phyloP scores from a whole-genome alignment of 2,888 invertebrate species.

The Lypha dubia region DNA sequence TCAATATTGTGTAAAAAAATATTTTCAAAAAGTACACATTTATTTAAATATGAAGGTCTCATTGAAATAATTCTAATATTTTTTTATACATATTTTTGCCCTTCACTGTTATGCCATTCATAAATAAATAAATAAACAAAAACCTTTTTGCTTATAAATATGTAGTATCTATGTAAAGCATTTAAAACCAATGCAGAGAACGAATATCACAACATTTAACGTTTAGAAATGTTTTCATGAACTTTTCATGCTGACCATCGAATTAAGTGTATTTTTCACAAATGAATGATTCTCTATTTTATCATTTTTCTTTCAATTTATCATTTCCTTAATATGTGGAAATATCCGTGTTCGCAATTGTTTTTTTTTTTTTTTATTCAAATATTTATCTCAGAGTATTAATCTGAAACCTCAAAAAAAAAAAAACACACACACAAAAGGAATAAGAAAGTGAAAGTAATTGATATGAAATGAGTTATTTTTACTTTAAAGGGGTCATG shows the following conservation, averaged over 20 bases:
- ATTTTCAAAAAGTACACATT: no score
- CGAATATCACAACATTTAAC: background rate
- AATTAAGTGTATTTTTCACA: background rate
- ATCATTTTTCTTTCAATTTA: background rate
- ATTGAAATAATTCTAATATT: no score
- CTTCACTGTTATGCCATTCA: background rate
- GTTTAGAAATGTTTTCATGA: background rate
- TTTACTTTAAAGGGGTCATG: no score
- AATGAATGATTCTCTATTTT: background rate
- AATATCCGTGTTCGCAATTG: background rate
- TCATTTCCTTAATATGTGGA: background rate
- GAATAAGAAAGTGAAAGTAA: background rate
- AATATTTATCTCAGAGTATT: background rate
- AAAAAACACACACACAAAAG: no score
- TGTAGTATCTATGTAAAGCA: background rate
- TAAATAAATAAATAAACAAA: constrained; percentile 2
- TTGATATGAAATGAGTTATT: no score
- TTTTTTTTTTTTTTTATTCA: background rate
- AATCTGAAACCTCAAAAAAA: background rate
- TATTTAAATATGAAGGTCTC: no score
- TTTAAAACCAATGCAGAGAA: background rate
- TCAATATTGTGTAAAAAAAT: no score
- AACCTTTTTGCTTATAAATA: background rate
- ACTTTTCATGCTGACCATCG: background rate
- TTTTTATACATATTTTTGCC: no score